Evolutionary conservation across 2,888 invertebrate genomes (phyloP).

Genomic region (Machimus atricapillus): DNA sequence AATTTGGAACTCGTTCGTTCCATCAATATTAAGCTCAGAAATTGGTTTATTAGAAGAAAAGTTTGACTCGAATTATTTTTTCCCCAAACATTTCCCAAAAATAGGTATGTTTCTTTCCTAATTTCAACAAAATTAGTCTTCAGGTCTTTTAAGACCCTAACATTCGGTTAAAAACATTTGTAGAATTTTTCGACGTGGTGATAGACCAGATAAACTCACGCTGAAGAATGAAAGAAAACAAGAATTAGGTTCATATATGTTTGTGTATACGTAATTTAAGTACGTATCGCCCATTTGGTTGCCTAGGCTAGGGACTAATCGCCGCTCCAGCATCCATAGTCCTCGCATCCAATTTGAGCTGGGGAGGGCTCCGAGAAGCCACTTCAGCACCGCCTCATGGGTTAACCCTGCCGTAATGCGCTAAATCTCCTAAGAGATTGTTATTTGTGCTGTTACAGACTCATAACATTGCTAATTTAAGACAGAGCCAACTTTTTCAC

Average conservation of each 20-base stretch:
- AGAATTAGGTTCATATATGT: neutral
- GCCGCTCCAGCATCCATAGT: neutral
- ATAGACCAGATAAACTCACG: neutral
- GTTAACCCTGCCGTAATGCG: neutral
- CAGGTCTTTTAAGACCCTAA: neutral
- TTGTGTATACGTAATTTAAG: neutral
- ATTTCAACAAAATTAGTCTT: neutral
- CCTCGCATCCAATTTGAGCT: neutral
- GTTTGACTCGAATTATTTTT: too few relatives aligned
- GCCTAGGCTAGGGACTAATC: neutral
- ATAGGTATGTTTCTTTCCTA: neutral
- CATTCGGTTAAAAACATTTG: neutral
- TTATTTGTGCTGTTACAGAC: neutral
- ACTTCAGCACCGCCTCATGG: neutral
- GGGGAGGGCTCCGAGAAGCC: neutral
- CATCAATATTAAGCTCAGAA: too few relatives aligned
- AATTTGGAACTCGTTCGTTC: too few relatives aligned
- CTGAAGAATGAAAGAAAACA: neutral
- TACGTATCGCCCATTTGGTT: neutral
- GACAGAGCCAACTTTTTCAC: slow-evolving; percentile 9
- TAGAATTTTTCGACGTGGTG: neutral
- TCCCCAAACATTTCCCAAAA: too few relatives aligned
- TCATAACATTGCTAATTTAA: slow-evolving; percentile 18
- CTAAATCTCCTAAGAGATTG: neutral
- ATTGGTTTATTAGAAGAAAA: too few relatives aligned